A percentile compares a stretch with the other conserved stretches of the same genome.
These are phyloP conservation scores for Monopis laevigella DNA, from an alignment of 2,888 invertebrate genomes.

Conservation along the genomic window DNA sequence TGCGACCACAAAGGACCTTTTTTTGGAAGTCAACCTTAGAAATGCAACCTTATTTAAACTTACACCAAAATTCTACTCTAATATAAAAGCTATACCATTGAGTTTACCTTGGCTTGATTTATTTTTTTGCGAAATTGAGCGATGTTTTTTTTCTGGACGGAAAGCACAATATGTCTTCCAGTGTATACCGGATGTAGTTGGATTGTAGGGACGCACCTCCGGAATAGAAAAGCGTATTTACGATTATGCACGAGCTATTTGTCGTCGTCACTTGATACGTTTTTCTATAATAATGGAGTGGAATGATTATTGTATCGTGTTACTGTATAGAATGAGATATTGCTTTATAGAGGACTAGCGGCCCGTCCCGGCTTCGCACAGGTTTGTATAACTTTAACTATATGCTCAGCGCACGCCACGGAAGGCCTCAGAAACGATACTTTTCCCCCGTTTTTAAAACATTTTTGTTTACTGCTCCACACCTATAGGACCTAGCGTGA, in stretches of 20 bases:
- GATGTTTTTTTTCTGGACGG: slow-evolving; percentile 50
- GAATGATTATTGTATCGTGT: slow-evolving; percentile 52
- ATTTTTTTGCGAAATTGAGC: slow-evolving; percentile 37
- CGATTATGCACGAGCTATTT: slow-evolving; percentile 63
- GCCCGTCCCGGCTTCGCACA: too few relatives aligned
- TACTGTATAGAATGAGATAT: slow-evolving; percentile 24
- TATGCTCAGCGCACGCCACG: too few relatives aligned
- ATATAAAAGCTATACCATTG: slow-evolving; percentile 16
- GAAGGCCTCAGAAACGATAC: too few relatives aligned
- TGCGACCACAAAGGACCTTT: slow-evolving; percentile 55
- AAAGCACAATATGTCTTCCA: slow-evolving; percentile 42
- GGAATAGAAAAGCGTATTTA: slow-evolving; percentile 54
- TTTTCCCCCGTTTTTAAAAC: too few relatives aligned
- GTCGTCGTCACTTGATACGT: slow-evolving; percentile 54
- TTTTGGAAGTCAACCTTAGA: slow-evolving; percentile 52
- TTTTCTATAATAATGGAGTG: slow-evolving; percentile 32
- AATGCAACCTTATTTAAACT: slow-evolving; percentile 35
- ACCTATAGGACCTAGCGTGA: too few relatives aligned
- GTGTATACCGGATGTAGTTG: slow-evolving; percentile 52
- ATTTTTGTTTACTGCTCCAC: too few relatives aligned
- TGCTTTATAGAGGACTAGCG: too few relatives aligned
- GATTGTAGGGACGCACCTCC: slow-evolving; percentile 31
- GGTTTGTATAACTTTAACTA: too few relatives aligned
- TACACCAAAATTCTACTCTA: slow-evolving; percentile 3
- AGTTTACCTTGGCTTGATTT: slow-evolving; percentile 26